Conservation (phyloP, 2,797 vertebrate genomes). For the Furcifer pardalis region DNA sequence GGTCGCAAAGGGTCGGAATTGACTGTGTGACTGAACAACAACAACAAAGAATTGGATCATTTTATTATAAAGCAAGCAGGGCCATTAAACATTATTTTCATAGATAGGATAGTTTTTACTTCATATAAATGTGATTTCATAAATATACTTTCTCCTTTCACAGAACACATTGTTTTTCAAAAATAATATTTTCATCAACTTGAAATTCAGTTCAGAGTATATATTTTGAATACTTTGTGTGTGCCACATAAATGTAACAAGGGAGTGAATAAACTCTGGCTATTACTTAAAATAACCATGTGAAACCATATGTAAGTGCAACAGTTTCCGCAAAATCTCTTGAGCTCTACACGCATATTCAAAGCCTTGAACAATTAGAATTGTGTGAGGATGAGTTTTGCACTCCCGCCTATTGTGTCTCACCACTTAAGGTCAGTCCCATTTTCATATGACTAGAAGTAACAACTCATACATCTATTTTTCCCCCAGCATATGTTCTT, state of each 20-base stretch:
- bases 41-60: slow-evolving; percentile 58
- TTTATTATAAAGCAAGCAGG: slow-evolving; percentile 10
- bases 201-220: not conserved
- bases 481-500: not conserved
- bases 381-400: not conserved
- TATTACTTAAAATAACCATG: not conserved
- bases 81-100: slow-evolving; percentile 11
- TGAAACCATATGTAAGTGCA: not conserved
- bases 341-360: not conserved
- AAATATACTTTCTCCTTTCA: not conserved
- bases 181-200: not conserved
- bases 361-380: not conserved
- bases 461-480: not conserved
- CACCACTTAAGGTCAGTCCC: not conserved
- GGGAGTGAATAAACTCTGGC: not conserved
- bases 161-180: not conserved
- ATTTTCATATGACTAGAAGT: not conserved
- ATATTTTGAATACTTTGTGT: not conserved
- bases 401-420: not conserved
- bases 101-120: not conserved
- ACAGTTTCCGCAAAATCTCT: not conserved
- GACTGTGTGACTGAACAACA: too few species aligned
- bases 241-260: not conserved
- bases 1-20: too few species aligned
- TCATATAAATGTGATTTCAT: not conserved